Percentiles rank a stretch among this genome's conserved stretches.
These are phyloP conservation scores for Silvanus unidentatus DNA, from an alignment of 2,888 invertebrate genomes.

Conservation along the genomic window DNA sequence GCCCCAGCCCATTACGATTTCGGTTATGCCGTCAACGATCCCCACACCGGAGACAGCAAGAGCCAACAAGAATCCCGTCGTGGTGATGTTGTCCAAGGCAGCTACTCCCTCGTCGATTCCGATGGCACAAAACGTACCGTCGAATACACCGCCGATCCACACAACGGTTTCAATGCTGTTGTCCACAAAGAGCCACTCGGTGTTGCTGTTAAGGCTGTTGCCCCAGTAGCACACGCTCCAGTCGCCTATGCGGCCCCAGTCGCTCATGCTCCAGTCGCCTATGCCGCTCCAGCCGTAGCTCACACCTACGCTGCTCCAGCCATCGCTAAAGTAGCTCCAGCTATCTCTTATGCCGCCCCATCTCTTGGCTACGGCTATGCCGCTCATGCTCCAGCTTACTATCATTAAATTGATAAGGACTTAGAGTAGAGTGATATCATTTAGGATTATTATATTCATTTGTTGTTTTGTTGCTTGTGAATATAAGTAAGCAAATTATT, in stretches of 20 bases:
- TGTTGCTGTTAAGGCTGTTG: constrained; percentile 36
- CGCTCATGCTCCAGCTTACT: constrained; percentile 12
- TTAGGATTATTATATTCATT: neutral
- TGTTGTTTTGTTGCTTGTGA: constrained; percentile 6
- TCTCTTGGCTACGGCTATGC: constrained; percentile 14
- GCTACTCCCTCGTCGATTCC: constrained; percentile 49
- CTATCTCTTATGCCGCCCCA: constrained; percentile 12
- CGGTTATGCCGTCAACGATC: constrained; percentile 29
- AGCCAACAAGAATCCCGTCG: constrained; percentile 4
- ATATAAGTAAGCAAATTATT: constrained; percentile 3
- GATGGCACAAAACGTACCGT: constrained; percentile 50
- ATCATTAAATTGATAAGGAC: neutral
- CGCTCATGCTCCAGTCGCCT: constrained; percentile 14
- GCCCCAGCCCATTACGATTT: constrained; percentile 32
- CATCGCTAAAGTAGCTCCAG: constrained; percentile 10
- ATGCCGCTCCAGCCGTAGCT: constrained; percentile 12
- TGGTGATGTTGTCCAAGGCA: constrained; percentile 45
- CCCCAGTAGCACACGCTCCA: constrained; percentile 32
- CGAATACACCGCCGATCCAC: constrained; percentile 49
- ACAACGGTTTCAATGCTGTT: constrained; percentile 51
- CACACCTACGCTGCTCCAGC: constrained; percentile 13
- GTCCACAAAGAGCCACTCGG: constrained; percentile 48
- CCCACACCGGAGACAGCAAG: constrained; percentile 47
- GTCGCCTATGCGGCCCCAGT: constrained; percentile 12
- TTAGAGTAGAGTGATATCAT: too few species aligned